Evolutionary conservation across 1,140 invertebrate genomes (phyloP), one percentile per base, ranked within the genome.

Genomic region (Melanaphis sacchari): DNA sequence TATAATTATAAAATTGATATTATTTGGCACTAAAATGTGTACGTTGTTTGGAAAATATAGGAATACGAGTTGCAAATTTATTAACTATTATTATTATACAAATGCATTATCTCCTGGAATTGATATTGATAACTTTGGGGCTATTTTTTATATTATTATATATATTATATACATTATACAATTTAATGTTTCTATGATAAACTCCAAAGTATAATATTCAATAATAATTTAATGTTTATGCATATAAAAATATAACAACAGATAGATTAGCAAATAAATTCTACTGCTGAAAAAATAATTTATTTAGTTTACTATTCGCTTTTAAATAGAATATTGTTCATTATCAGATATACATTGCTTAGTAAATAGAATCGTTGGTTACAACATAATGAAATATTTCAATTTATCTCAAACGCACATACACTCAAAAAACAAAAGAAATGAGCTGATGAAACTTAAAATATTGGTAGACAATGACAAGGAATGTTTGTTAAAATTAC

Each of bases 21-120:
- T 54, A 54, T 90, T 90, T 90, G 89, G 89, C 89, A 90, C 89
- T 90, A 90, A 90, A 90, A 66, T 66, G 89, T 41, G 54, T 59
- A 66, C 8, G 38, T 90, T 41, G 52, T 66, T 41, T 31, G 26
- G 26, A 90, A 89, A 59, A 41, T 66, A 90, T 66, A 90, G 38
- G 38, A 59, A 66, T 66, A 90, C n/a, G 4, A 54, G 49, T 54
- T 40, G 46, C n/a, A 54, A 54, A 41, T 46, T 26, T 82, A 76
- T 76, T 76, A 87, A 43, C 22, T 11, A 87, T n/a, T 87, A 36
- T 41, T n/a, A 66, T 40, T 90, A 90, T 90, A 41, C 40, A 40
- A 90, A 90, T 90, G 49, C 21, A 90, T 38, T 40, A 21, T 38
- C 4, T 46, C 40, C 15, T 88, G 31, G 31, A 46, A 43, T 24